Conservation (phyloP, 2,113 vertebrate genomes). For the Dasyurus viverrinus region DNA sequence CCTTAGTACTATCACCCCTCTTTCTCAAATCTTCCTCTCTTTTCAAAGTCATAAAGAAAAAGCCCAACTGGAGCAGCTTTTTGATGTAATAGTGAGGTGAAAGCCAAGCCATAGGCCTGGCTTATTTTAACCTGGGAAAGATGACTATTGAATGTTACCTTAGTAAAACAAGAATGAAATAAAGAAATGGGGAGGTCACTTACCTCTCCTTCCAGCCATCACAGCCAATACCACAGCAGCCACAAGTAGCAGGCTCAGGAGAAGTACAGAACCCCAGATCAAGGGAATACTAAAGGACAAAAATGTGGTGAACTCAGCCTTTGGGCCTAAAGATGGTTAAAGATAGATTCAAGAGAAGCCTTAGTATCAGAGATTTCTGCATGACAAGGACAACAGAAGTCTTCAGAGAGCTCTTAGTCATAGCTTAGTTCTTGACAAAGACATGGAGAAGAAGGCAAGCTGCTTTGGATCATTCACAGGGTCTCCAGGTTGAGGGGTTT, state of each 20-base stretch:
- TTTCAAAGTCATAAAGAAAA: background rate
- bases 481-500: background rate
- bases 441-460: background rate
- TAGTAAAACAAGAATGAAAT: rapidly evolving
- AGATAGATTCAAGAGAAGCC: background rate
- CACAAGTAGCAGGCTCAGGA: constrained; percentile 62
- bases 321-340: background rate
- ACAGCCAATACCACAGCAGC: constrained; percentile 47
- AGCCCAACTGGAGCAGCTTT: background rate
- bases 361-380: background rate
- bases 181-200: background rate
- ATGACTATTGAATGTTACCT: background rate
- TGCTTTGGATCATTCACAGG: too few relatives aligned
- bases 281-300: constrained; percentile 48
- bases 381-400: background rate
- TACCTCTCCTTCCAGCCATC: constrained; percentile 70
- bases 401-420: background rate
- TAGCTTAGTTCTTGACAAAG: background rate
- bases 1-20: background rate
- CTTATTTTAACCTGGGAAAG: background rate
- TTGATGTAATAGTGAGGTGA: background rate
- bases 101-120: background rate
- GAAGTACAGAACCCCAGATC: constrained; percentile 56
- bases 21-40: background rate
- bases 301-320: constrained; percentile 6